phyloP scores from a whole-genome alignment of 2,888 invertebrate species.

The Heliconius charithonia region DNA sequence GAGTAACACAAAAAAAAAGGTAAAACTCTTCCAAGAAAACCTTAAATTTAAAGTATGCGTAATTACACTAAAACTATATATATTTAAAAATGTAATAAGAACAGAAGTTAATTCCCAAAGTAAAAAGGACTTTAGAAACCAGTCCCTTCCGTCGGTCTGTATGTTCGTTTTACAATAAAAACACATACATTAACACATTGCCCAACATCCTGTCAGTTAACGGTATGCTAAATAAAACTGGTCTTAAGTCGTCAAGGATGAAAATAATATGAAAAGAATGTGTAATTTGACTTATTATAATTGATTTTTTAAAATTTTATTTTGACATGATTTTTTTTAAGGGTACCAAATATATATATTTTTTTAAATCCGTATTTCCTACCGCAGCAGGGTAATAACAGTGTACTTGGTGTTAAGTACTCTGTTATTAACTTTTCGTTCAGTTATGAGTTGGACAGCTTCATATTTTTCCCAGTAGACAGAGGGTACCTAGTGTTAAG shows the following conservation, averaged over 20 bases:
- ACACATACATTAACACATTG: slow-evolving; percentile 21
- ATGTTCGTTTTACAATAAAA: slow-evolving; percentile 3
- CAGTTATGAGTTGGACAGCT: no score
- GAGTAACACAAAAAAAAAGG: no score
- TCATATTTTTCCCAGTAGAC: no score
- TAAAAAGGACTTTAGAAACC: slow-evolving; percentile 4
- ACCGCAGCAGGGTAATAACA: no score
- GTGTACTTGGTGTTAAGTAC: no score
- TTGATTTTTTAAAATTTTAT: background rate
- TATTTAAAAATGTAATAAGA: background rate
- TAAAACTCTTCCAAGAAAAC: no score
- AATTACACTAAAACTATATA: background rate
- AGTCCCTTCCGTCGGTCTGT: background rate
- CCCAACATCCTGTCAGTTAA: slow-evolving; percentile 22
- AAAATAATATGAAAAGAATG: background rate
- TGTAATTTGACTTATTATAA: background rate
- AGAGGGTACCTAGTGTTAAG: background rate
- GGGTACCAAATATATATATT: no score
- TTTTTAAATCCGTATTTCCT: no score
- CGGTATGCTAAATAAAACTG: slow-evolving; percentile 27
- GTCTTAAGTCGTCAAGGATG: slow-evolving; percentile 24
- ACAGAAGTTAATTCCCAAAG: background rate
- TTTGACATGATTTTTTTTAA: no score
- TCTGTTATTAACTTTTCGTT: no score
- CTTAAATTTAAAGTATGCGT: background rate